Conservation (phyloP, 92 coral and sea anemone species). For the Epizoanthus stellaris region DNA sequence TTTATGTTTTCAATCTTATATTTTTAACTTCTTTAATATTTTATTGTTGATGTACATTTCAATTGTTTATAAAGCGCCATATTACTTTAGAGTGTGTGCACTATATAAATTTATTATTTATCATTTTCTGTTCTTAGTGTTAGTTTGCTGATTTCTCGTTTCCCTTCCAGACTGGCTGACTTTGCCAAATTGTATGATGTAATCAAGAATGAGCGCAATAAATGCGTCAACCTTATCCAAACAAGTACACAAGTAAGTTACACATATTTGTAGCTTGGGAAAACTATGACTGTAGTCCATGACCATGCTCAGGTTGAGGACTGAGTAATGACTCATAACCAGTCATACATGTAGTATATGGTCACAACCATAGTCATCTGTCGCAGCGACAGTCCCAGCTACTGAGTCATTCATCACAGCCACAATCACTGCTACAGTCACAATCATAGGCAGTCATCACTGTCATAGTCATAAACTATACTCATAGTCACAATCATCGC, state of each 20-base stretch:
- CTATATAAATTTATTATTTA: not conserved
- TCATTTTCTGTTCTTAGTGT: not conserved
- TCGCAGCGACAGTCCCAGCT: not conserved
- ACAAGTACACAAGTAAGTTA: constrained; percentile 93
- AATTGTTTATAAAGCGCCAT: not conserved
- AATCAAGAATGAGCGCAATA: constrained; percentile 96
- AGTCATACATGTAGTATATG: not conserved
- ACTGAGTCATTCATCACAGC: too few relatives aligned
- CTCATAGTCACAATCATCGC: too few relatives aligned
- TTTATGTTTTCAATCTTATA: too few relatives aligned
- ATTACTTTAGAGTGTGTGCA: too few relatives aligned
- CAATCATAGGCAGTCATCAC: too few relatives aligned
- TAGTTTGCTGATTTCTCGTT: not conserved
- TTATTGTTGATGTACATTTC: not conserved
- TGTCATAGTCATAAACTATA: too few relatives aligned
- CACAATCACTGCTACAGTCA: too few relatives aligned
- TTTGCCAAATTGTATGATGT: constrained; percentile 99
- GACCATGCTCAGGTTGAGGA: not conserved
- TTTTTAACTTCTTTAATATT: too few relatives aligned
- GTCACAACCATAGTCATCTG: not conserved
- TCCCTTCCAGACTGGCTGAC: constrained; percentile 81
- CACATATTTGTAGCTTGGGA: not conserved
- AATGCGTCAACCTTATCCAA: constrained; percentile 96
- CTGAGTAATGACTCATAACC: too few relatives aligned
- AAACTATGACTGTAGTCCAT: not conserved